Conservation (phyloP, 1,140 invertebrate genomes). For the Gonioctena quinquepunctata region DNA sequence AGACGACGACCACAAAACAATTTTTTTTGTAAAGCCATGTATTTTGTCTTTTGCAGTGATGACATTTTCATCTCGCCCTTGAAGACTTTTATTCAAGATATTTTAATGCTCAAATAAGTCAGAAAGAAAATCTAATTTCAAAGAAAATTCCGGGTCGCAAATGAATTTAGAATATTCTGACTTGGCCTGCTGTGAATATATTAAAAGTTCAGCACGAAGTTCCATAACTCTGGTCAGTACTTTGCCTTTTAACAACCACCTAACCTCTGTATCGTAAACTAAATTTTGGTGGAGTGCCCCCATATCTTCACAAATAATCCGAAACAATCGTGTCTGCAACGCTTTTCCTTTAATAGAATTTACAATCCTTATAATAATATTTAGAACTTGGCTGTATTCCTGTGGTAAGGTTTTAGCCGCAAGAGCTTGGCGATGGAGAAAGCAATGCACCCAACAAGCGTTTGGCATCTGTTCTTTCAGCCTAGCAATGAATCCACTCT, state of each 20-base stretch:
- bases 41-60: conserved; percentile 14
- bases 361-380: conserved; percentile 25
- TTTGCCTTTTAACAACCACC: not conserved
- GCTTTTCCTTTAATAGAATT: conserved; percentile 46
- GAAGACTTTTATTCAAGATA: conserved; percentile 25
- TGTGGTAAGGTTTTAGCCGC: conserved; percentile 29
- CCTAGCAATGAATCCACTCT: not conserved
- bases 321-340: conserved; percentile 39
- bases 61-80: conserved; percentile 2
- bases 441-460: conserved; percentile 42
- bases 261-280: conserved; percentile 27
- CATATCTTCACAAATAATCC: conserved; percentile 45
- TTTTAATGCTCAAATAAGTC: conserved; percentile 23
- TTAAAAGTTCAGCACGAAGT: no score
- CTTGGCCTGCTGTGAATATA: no score
- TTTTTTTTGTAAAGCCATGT: conserved; percentile 20
- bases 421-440: conserved; percentile 47
- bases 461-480: conserved; percentile 43
- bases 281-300: conserved; percentile 23
- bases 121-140: conserved; percentile 12
- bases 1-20: conserved; percentile 13
- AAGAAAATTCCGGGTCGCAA: conserved; percentile 12
- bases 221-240: not conserved
- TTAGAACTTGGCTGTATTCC: conserved; percentile 16
- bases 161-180: no score